Evolutionary conservation across 1,140 invertebrate genomes (phyloP).

Genomic region (Rhynchophorus ferrugineus): DNA sequence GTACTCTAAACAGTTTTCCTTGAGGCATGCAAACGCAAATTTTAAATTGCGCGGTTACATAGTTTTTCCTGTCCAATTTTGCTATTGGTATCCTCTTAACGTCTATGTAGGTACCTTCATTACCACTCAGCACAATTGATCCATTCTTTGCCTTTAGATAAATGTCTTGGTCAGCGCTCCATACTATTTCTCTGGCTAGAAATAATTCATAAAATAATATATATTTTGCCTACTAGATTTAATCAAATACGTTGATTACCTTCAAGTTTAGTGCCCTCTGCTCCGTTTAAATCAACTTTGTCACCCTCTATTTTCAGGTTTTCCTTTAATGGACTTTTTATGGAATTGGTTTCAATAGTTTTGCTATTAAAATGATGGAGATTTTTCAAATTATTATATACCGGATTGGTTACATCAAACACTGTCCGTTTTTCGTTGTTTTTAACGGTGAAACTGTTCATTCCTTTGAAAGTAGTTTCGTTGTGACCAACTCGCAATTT

Average conservation of each 20-base stretch:
- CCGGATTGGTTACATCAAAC: slow-evolving; percentile 67
- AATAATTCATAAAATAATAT: neutral
- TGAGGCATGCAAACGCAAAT: slow-evolving; percentile 82
- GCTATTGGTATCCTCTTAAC: slow-evolving; percentile 64
- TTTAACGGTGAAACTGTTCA: slow-evolving; percentile 55
- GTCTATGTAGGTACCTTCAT: slow-evolving; percentile 64
- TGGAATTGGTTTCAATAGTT: slow-evolving; percentile 60
- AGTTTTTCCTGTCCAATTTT: slow-evolving; percentile 43
- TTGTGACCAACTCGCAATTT: slow-evolving; percentile 50
- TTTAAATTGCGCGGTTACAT: slow-evolving; percentile 60
- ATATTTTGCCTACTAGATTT: neutral
- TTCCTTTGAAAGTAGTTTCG: slow-evolving; percentile 57
- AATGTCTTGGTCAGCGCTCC: slow-evolving; percentile 73
- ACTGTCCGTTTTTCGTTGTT: slow-evolving; percentile 49
- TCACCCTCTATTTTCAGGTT: slow-evolving; percentile 60
- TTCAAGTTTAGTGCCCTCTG: slow-evolving; percentile 59
- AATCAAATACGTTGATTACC: slow-evolving; percentile 42
- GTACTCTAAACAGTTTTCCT: slow-evolving; percentile 71
- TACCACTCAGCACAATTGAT: slow-evolving; percentile 61
- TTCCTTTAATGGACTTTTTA: slow-evolving; percentile 63
- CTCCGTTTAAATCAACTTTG: slow-evolving; percentile 52
- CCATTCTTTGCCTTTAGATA: slow-evolving; percentile 72
- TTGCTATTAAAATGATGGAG: slow-evolving; percentile 61
- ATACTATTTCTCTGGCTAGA: slow-evolving; percentile 42
- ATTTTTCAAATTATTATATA: slow-evolving; percentile 61